Evolutionary conservation across 2,797 vertebrate genomes (phyloP), one percentile per base, ranked within the genome.

Genomic region (Enteromius fasciolatus): DNA sequence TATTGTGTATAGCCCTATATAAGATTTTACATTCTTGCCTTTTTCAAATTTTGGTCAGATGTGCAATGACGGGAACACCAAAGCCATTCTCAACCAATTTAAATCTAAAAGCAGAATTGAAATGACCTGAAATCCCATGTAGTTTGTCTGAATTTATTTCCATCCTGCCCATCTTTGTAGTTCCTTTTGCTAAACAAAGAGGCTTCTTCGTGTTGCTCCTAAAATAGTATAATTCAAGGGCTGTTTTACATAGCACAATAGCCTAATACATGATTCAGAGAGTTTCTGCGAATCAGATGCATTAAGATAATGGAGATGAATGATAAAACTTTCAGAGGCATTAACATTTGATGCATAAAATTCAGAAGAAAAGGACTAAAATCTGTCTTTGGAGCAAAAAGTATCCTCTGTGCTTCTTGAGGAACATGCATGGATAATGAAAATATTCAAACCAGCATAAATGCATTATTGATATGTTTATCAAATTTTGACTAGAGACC

Each of bases 331-430:
- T 94, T 94, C 76, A 94, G 89, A 74, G 92, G 92, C 93, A 94
- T 95, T 94, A 94, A 93, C 91, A 93, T 94, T 90, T 92, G 91
- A 95, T 94, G 93, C 92, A 93, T 94, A 90, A 93, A 92, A 92
- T 90, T 90, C 92, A 90, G 85, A 86, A 86, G 48, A 86, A 85
- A 83, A 86, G 82, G 91, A 90, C 83, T 89, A 78, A 92, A 92
- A 91, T 88, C 87, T 83, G 85, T 80, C 81, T 87, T 78, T 87
- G 80, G 82, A 87, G 88, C 84, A 83, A 86, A 87, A 88, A 82
- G 69, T 52, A 72, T 73, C 75, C 72, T 81, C 76, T 52, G 36
- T 72, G 78, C 89, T 88, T 91, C 87, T 82, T 86, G 76, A 81
- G 86, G 86, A 90, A 82, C 88, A 85, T 90, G 73, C 87, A 89